Base-by-base conservation (phyloP, 2,797 vertebrate species). In the Macroramphosus scolopax region DNA sequence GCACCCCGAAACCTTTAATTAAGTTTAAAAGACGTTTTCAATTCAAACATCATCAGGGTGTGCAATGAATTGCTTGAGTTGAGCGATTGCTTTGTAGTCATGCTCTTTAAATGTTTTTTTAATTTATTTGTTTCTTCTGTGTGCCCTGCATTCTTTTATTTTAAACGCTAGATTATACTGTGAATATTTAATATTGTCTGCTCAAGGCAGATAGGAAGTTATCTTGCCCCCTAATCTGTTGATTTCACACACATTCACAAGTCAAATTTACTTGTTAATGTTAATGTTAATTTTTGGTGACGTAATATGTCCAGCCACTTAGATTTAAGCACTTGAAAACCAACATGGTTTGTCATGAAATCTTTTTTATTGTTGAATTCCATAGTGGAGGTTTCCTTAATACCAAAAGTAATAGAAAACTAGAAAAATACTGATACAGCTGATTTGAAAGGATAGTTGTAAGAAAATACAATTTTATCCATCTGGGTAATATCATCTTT, bases 101-200 rank as follows among this genome's bases (percentile, higher is more conserved):
- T 22, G 22, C 25, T 17, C 14, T 18, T 36, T 2, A 13, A n/a
- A 7, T 18, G 25, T 32, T 14, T 6, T 38, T 35, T 52, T 42
- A 29, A 60, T 3, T 37, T 61, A 28, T 59, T 41, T 72, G 10
- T 68, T 17, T 24, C 18, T 47, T 54, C 24, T 29, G n/a, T 47
- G 31, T 60, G 33, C 40, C 18, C 50, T 1, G 1, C 16, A 50
- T 43, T 61, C 22, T 12, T 11, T 16, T 51, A 26, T 41, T 15
- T 46, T 25, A 8, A 39, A 26, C 2, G 5, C 17, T 24, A 28
- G 20, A 43, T 44, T 24, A 15, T 33, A 8, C 28, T 4, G 13
- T 45, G 14, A 51, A 16, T 32, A 52, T 51, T 51, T 47, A 16
- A 10, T 18, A 5, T 42, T 12, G 32, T 30, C 25, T 17, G 8